Evolutionary conservation across 23 tunicate species (phyloP), one percentile per base, ranked within the genome.

Genomic region (Clavelina lepadiformis): DNA sequence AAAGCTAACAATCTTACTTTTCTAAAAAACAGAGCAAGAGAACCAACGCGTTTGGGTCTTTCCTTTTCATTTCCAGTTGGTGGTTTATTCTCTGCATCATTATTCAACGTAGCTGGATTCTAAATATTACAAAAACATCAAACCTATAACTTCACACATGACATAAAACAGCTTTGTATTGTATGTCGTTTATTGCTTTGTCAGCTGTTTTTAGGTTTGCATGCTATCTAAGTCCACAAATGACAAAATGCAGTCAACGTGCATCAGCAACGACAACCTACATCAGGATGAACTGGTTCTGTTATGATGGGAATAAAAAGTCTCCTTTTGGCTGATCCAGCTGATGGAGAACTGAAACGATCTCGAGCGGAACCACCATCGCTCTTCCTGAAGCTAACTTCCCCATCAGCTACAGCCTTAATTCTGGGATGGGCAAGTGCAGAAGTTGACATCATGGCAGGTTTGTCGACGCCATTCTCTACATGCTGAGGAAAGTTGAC

Each of bases 261-360:
- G 13, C 18, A 13, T 18, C 50, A 13, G 15, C 50, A 44, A 18
- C 50, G 50, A 44, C 50, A 44, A 13, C 50, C 18, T 13, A 13
- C 18, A 18, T n/a, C n/a, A 2, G 74, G 61, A 1, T 60, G 38
- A 1, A 26, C 25, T 11, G 46, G 66, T 1, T 60, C 79, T n/a
- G n/a, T 24, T 7, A 19, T 7, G 5, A 37, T 23, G 18, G 56
- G 11, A 30, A 34, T 53, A 63, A 71, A 70, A 28, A 80, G 71
- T 19, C 78, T 47, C 1, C 86, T 64, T 57, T 63, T 80, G 36
- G 78, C 86, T 5, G 86, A 27, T 0, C 97, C 97, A 24, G 89
- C 77, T 2, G 86, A 31, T 0, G 97, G 97, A 61, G 97, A 89
- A 51, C 97, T 81, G 33, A 89, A 89, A 28, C 97, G 63, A 38